A percentile compares a stretch with the other conserved stretches of the same genome.
Conservation (phyloP, 92 coral and sea anemone species). For the Zoanthus solanderi region DNA sequence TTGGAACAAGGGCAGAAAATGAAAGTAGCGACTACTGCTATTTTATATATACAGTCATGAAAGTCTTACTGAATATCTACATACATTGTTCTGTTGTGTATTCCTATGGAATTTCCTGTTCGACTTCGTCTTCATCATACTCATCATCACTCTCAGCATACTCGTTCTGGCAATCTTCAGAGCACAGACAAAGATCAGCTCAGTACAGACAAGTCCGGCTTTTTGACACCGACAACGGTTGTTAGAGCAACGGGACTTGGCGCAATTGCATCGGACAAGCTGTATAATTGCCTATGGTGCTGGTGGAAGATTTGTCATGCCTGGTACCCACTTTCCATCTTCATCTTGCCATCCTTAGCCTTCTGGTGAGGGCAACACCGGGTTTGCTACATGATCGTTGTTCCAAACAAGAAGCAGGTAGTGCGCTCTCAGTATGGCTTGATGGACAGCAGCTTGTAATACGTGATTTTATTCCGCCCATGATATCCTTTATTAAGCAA, state of each 20-base stretch:
- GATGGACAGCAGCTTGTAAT: constrained; percentile 15
- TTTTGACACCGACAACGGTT: constrained; percentile 44
- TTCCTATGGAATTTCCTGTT: too few species aligned
- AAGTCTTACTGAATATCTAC: too few species aligned
- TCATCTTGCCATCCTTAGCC: constrained; percentile 44
- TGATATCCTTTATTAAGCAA: too few species aligned
- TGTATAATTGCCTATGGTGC: constrained; percentile 35
- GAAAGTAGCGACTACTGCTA: too few species aligned
- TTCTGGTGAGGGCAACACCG: constrained; percentile 7
- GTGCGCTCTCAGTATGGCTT: constrained; percentile 1
- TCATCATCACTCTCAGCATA: constrained; percentile 43
- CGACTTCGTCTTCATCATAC: constrained; percentile 44
- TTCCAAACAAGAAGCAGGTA: background rate
- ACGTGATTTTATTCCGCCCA: background rate
- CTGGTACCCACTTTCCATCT: constrained; percentile 37
- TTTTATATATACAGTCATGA: too few species aligned
- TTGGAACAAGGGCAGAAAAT: too few species aligned
- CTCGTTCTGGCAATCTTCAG: constrained; percentile 47
- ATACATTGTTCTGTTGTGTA: too few species aligned
- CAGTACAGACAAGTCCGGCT: constrained; percentile 33
- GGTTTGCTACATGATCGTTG: background rate
- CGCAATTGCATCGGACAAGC: constrained; percentile 40
- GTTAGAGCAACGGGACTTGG: constrained; percentile 40
- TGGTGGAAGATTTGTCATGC: constrained; percentile 48
- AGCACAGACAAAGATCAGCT: constrained; percentile 40